Base-by-base conservation (phyloP, 2,113 vertebrate species). In the Melanerpes aurifrons region DNA sequence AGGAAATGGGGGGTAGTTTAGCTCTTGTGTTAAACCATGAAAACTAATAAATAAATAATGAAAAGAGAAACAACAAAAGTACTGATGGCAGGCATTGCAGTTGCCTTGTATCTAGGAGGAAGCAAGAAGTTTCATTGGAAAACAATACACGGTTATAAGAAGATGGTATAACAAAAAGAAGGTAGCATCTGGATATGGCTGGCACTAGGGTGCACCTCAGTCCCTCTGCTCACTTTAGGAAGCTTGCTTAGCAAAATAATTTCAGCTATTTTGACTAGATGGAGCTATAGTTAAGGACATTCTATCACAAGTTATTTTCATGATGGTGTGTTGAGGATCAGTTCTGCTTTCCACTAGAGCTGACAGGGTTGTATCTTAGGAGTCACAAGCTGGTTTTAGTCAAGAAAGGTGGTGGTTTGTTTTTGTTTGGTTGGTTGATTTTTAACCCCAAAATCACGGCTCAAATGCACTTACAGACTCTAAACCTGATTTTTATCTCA, bases 321-420 rank as follows among this genome's bases (percentile, higher is more conserved):
- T 1, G 5, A 37, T 32, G 47, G 40, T 80, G 72, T 82, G 13
- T 75, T 63, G 28, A 90, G 47, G 53, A 67, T 81, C 68, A 87
- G 18, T 14, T 32, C 28, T 74, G 43, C 19, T 74, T 82, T 90
- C 66, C 35, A 57, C 24, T 35, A 62, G 53, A 85, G 70, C 1
- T 84, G 67, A 85, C 15, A 67, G 40, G 47, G 64, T 91, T 6
- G 4, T 63, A 70, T 70, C 71, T 94, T 74, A 91, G 85, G 67
- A 89, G 74, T 56, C 84, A 82, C 82, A 96, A 87, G 77, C 50
- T 93, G 86, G 79, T 87, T 82, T 57, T 29, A 76, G 77, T 37
- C 50, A 92, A 79, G 67, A 73, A 84, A 78, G 11, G 15, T 29
- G 13, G 54, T 25, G 16, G 47, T 50, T 21, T 21, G 21, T 50